Percentiles rank a stretch among this genome's conserved stretches.
Conservation (phyloP, 1,140 invertebrate species). For the Drosophila pseudoananassae region DNA sequence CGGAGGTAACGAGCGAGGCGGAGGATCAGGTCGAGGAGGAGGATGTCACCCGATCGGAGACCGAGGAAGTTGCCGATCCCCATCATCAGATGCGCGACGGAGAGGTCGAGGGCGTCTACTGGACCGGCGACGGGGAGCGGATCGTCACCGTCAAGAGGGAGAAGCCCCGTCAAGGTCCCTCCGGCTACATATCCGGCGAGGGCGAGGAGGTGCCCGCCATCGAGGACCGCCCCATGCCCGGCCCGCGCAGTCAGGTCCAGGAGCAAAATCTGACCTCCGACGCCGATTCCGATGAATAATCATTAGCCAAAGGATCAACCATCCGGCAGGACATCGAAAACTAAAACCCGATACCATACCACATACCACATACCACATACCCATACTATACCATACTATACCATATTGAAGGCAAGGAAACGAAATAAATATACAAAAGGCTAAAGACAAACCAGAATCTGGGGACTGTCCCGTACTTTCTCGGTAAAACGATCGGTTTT, state of each 20-base stretch:
- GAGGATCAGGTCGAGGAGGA: background rate
- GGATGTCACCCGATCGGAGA: background rate
- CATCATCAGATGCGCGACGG: background rate
- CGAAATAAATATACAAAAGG: conserved; percentile 26
- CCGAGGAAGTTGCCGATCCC: background rate
- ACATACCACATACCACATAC: no score
- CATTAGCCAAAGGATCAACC: background rate
- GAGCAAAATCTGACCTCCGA: background rate
- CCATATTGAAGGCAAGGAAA: background rate
- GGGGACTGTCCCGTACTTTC: conserved; percentile 14
- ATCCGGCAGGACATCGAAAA: no score
- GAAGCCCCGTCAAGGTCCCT: background rate
- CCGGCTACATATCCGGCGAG: conserved; percentile 12
- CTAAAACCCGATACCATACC: no score
- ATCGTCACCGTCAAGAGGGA: background rate
- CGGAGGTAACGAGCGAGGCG: background rate
- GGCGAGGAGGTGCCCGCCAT: conserved; percentile 1
- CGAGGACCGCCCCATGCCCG: background rate
- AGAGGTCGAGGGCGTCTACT: conserved; percentile 18
- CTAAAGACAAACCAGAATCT: background rate
- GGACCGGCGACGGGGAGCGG: conserved; percentile 22
- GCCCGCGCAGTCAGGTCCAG: background rate
- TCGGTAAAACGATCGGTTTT: conserved; percentile 34
- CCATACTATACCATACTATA: background rate
- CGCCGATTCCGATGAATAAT: conserved; percentile 13